phyloP scores from a whole-genome alignment of 92 coral and sea anemone species.

The Parazoanthus swiftii region DNA sequence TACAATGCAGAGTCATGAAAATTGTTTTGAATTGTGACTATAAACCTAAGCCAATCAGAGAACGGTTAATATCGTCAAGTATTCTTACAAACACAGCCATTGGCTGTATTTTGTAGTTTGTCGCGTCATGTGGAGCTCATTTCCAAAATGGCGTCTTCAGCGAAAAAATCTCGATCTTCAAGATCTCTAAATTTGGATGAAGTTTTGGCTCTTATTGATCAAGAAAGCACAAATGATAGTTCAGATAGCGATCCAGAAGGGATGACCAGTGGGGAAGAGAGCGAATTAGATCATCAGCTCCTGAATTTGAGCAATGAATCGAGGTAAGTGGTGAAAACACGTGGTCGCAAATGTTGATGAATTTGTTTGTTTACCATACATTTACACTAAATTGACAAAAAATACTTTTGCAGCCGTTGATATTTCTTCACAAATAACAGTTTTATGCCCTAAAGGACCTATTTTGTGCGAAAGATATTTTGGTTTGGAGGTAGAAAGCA shows the following conservation, averaged over 20 bases:
- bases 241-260: conserved; percentile 59
- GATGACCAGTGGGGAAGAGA: conserved; percentile 55
- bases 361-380: neutral
- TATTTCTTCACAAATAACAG: conserved; percentile 10
- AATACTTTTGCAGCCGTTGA: neutral
- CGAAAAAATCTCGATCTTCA: conserved; percentile 39
- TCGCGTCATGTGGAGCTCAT: neutral
- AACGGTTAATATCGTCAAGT: neutral
- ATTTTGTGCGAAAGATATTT: neutral
- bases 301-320: conserved; percentile 39
- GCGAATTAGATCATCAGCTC: conserved; percentile 50
- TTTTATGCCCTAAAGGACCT: neutral
- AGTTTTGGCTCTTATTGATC: conserved; percentile 45
- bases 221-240: conserved; percentile 29
- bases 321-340: conserved; percentile 30
- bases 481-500: neutral
- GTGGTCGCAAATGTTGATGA: conserved; percentile 17
- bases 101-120: conserved; percentile 13
- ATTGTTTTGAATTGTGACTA: neutral
- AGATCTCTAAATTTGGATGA: conserved; percentile 38
- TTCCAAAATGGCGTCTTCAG: conserved; percentile 20
- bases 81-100: conserved; percentile 12
- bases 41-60: conserved; percentile 22
- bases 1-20: neutral
- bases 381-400: neutral